A percentile compares a stretch with the other conserved stretches of the same genome.
Conservation (phyloP, 92 coral and sea anemone species). For the Plumapathes pennacea region DNA sequence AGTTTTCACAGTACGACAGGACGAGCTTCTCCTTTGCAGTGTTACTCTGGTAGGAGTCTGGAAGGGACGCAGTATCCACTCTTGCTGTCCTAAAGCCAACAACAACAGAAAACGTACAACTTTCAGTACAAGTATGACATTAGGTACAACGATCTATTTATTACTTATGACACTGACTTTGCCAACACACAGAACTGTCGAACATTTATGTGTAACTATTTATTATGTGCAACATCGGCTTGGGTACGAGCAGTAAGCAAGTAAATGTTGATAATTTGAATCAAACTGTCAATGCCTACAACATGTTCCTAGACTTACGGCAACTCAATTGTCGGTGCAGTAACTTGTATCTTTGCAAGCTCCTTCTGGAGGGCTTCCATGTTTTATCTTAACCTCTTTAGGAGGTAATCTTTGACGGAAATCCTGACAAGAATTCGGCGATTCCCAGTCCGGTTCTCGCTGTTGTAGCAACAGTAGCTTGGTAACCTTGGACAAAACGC, state of each 20-base stretch:
- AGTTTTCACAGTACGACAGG: constrained; percentile 93
- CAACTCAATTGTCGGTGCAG: constrained; percentile 57
- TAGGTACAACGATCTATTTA: no score
- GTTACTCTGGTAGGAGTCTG: constrained; percentile 70
- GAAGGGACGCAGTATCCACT: constrained; percentile 40
- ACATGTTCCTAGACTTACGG: constrained; percentile 84
- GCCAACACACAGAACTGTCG: no score
- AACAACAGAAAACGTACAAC: no score
- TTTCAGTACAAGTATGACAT: no score
- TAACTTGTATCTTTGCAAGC: constrained; percentile 82
- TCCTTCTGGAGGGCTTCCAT: constrained; percentile 84
- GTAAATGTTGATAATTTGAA: no score
- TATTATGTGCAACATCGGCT: no score
- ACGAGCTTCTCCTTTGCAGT: constrained; percentile 87
- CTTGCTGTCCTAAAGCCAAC: constrained; percentile 36
- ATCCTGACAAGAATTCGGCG: not conserved
- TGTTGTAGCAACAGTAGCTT: constrained; percentile 28
- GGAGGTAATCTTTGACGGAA: not conserved
- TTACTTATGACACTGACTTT: no score
- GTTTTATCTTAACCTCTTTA: not conserved
- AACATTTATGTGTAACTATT: no score
- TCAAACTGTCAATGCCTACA: no score
- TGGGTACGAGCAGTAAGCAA: no score
- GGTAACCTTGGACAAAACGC: constrained; percentile 13
- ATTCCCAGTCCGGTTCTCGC: constrained; percentile 2